Conservation (phyloP, 2,113 vertebrate species). For the Lontra canadensis region DNA sequence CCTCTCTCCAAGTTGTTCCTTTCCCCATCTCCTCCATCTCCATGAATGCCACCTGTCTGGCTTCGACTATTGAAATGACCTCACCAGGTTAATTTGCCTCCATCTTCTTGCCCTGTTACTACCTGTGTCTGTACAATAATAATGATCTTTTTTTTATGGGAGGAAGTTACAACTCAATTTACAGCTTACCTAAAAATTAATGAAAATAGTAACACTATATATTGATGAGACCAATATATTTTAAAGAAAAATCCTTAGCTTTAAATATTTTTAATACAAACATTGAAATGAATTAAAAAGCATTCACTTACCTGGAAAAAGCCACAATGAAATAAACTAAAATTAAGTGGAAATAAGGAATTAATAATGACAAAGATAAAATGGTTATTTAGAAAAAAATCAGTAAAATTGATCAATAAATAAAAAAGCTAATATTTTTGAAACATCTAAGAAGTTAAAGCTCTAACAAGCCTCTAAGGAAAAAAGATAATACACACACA, state of each 20-base stretch:
- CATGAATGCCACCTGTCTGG: no score
- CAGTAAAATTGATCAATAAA: background rate
- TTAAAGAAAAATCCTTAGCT: background rate
- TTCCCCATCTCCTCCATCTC: background rate
- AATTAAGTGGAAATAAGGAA: background rate
- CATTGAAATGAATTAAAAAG: background rate
- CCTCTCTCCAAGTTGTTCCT: background rate
- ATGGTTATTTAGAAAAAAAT: background rate
- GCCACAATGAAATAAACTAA: background rate
- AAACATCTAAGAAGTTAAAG: background rate
- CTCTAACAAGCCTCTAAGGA: background rate
- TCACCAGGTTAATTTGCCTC: background rate
- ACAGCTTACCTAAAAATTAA: background rate
- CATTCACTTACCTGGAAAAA: background rate
- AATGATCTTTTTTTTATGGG: background rate
- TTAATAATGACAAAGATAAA: background rate
- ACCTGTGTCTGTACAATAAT: background rate
- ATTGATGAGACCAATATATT: background rate
- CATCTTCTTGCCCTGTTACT: background rate
- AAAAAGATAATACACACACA: background rate
- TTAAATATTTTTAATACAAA: conserved; percentile 29
- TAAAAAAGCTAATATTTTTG: background rate
- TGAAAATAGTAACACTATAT: background rate
- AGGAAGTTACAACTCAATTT: background rate
- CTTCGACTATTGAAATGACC: background rate